Evolutionary conservation across 2,888 invertebrate species (phyloP), one percentile per base, ranked within the genome.

Genomic region (Gastracanthus pulcherrimus): DNA sequence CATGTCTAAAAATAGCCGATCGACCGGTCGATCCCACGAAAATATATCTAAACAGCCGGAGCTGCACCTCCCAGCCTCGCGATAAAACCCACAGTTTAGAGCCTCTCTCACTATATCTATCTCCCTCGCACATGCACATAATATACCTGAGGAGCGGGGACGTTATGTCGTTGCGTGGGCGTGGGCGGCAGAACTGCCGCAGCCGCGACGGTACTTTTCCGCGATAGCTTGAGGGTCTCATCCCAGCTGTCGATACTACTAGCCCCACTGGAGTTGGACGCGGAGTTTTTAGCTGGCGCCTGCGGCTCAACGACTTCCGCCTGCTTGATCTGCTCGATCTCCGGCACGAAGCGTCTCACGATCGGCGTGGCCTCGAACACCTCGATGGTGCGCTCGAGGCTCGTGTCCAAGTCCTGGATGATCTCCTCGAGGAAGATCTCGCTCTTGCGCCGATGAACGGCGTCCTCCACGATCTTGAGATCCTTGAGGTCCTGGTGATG

Each of bases 221-320:
- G 26, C n/a, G 72, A n/a, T 1, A 23, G 11, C 13, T 69, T 77
- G 1, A 66, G 58, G 9, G 41, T 29, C 29, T 72, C 69, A 23
- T 86, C 87, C 88, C 88, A 89, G 34, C 74, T 88, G 60, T 89
- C 87, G 84, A 88, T 88, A 67, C 87, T 88, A 77, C 86, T 88
- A n/a, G 86, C 86, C 0, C 86, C 86, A 80, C 87, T 87, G 26
- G 89, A 88, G 2, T 84, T 87, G 85, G 13, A 76, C 36, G 82
- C n/a, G 64, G 51, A 29, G 34, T 19, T 67, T 31, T 82, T 84
- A 79, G 84, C 77, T 66, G 38, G 77, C 34, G 51, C 45, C 51
- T 38, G 80, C 55, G 29, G 78, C 45, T 45, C 13, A 2, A 16
- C 45, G 13, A 6, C 7, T 16, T 23, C 48, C 4, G 34, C 0